phyloP scores from a whole-genome alignment of 2,888 invertebrate genomes.

The Lypha dubia region DNA sequence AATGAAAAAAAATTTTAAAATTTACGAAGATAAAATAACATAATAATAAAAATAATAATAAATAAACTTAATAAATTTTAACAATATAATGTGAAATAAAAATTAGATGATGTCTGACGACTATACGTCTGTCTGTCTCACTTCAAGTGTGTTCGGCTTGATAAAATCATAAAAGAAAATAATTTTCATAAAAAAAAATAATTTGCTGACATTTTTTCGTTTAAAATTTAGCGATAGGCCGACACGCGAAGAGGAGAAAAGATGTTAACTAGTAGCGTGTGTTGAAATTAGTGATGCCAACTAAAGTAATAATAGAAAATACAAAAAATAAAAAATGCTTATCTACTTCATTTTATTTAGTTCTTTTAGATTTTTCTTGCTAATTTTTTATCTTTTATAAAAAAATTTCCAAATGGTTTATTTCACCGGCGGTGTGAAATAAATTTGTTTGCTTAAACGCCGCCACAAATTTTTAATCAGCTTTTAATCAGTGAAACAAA shows the following conservation, averaged over 20 bases:
- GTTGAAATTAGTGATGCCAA: conserved; percentile 8
- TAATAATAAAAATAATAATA: conserved; percentile 17
- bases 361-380: too few relatives aligned
- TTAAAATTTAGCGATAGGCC: conserved; percentile 1
- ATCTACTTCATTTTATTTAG: too few relatives aligned
- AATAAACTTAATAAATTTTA: conserved; percentile 42
- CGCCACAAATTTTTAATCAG: too few relatives aligned
- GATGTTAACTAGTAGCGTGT: background rate
- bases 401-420: too few relatives aligned
- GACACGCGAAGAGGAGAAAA: background rate
- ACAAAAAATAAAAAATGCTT: background rate
- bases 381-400: too few relatives aligned
- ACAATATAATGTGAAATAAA: conserved; percentile 40
- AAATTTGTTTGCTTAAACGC: too few relatives aligned
- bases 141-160: background rate
- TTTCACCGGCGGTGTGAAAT: too few relatives aligned
- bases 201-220: background rate
- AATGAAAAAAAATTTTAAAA: background rate
- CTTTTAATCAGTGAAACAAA: too few relatives aligned
- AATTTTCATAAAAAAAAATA: conserved; percentile 15
- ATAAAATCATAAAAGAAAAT: conserved; percentile 22
- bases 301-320: background rate
- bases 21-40: background rate
- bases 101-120: conserved; percentile 38
- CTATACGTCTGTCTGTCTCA: background rate